Evolutionary conservation across 2,113 vertebrate species (phyloP).

Genomic region (Hydrolagus affinis): DNA sequence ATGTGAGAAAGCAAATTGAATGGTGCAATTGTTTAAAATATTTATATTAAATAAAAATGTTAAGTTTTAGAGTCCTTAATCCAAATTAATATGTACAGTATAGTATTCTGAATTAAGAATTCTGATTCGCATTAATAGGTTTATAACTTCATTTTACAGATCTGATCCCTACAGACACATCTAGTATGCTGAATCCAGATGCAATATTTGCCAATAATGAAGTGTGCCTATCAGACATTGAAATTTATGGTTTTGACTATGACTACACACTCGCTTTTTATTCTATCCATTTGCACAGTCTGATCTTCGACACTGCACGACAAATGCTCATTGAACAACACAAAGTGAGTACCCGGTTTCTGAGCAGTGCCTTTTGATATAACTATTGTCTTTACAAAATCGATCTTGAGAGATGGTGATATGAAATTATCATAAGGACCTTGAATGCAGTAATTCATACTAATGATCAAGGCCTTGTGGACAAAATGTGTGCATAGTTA

Average conservation of each 20-base stretch:
- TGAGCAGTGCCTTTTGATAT: neutral
- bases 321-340: constrained; percentile 88
- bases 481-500: neutral
- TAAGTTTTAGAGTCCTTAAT: too few species aligned
- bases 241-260: constrained; percentile 96
- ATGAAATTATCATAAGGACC: too few species aligned
- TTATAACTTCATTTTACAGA: constrained; percentile 47
- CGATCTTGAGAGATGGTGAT: too few species aligned
- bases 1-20: too few species aligned
- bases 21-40: too few species aligned
- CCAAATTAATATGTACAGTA: too few species aligned
- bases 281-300: constrained; percentile 82
- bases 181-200: constrained; percentile 74
- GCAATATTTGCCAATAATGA: constrained; percentile 97
- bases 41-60: too few species aligned
- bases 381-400: too few species aligned
- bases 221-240: constrained; percentile 84
- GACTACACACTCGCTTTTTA: constrained; percentile 96
- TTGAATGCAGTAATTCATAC: too few species aligned
- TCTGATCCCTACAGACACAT: constrained; percentile 67
- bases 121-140: neutral
- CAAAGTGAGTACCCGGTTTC: constrained; percentile 60
- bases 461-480: neutral
- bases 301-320: constrained; percentile 87
- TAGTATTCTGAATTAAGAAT: neutral